phyloP scores from a whole-genome alignment of 23 tunicate species.

The Styela clava region DNA sequence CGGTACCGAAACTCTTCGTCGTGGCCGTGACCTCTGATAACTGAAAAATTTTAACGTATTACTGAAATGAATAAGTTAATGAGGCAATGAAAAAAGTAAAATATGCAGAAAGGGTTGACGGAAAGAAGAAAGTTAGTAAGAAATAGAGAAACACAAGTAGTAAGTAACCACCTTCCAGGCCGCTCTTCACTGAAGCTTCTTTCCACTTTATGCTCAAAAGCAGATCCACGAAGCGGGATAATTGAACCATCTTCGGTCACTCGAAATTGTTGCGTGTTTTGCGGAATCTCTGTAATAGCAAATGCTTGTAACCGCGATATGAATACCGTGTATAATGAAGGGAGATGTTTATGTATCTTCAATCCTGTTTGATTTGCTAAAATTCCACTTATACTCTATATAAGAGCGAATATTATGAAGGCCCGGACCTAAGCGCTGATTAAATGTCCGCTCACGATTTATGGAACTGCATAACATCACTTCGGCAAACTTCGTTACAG shows the following conservation, averaged over 20 bases:
- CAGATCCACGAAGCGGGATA: conserved; percentile 67
- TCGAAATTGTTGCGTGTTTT: conserved; percentile 52
- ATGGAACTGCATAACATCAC: no score
- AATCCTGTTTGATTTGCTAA: no score
- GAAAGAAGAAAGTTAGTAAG: background rate
- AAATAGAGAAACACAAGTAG: background rate
- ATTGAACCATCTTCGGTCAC: conserved; percentile 77
- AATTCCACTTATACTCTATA: no score
- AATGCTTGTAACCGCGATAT: no score
- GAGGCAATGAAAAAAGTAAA: background rate
- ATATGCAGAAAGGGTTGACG: background rate
- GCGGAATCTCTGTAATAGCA: conserved; percentile 56
- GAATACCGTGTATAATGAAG: no score
- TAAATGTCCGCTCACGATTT: no score
- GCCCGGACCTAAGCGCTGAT: no score
- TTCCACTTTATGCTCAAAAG: conserved; percentile 47
- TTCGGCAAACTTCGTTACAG: no score
- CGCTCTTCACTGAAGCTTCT: conserved; percentile 23
- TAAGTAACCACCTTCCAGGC: conserved; percentile 18
- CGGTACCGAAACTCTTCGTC: conserved; percentile 42
- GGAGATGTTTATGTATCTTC: no score
- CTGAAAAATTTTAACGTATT: background rate
- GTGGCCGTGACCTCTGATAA: conserved; percentile 20
- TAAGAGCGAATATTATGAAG: no score
- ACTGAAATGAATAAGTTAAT: background rate